These are phyloP conservation scores for Oryzias curvinotus DNA, from an alignment of 2,113 vertebrate species.

Conservation along the genomic window DNA sequence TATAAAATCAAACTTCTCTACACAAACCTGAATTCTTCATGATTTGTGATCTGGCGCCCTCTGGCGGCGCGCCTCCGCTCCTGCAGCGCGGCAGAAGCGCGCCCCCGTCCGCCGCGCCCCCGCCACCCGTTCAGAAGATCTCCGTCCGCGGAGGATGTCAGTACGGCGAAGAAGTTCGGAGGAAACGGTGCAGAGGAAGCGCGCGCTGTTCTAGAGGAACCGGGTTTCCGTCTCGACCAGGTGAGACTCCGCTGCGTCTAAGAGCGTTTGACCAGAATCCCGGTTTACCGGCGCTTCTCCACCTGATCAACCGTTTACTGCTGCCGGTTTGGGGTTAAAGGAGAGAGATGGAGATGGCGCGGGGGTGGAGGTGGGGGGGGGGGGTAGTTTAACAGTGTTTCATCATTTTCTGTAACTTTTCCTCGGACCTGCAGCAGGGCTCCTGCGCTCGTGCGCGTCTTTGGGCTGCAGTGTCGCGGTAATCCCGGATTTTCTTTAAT, in stretches of 20 bases:
- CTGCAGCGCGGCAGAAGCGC: constrained; percentile 17
- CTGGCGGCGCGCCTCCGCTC: not conserved
- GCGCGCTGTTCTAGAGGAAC: not conserved
- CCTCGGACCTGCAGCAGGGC: constrained; percentile 15
- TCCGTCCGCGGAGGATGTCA: not conserved
- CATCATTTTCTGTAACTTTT: constrained; percentile 13
- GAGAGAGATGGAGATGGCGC: too few relatives aligned
- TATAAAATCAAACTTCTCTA: too few relatives aligned
- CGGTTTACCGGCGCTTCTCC: too few relatives aligned
- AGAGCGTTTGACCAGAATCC: too few relatives aligned
- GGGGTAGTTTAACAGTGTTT: too few relatives aligned
- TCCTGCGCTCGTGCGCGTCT: constrained; percentile 21
- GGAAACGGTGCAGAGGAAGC: not conserved
- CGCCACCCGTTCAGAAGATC: constrained; percentile 7
- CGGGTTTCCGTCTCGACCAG: constrained; percentile 10
- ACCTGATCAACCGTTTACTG: too few relatives aligned
- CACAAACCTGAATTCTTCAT: not conserved
- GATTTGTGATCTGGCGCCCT: constrained; percentile 18
- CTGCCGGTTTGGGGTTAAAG: too few relatives aligned
- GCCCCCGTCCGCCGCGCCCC: constrained; percentile 14
- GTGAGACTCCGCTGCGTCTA: constrained; percentile 21
- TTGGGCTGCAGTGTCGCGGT: constrained; percentile 30
- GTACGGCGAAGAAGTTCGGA: not conserved
- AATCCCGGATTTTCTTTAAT: constrained; percentile 72
- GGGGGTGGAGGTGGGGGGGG: too few relatives aligned